Conservation (phyloP, 1,140 invertebrate species). For the Drosophila nasuta region DNA sequence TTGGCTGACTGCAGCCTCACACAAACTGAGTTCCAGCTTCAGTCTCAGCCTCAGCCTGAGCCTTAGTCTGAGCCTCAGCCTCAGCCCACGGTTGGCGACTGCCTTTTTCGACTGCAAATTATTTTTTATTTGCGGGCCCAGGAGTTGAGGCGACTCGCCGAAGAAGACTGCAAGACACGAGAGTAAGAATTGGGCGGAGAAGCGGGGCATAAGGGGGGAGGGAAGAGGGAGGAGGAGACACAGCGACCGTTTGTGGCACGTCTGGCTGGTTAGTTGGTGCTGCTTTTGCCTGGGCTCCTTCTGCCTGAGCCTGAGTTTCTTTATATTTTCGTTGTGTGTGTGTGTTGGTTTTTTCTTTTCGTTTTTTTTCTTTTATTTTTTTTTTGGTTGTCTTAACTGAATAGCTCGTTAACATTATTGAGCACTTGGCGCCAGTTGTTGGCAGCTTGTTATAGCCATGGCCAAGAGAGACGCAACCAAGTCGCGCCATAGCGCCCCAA, state of each 20-base stretch:
- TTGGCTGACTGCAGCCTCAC: conserved; percentile 3
- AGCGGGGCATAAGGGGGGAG: not conserved
- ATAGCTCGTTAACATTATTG: conserved; percentile 85
- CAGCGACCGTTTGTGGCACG: conserved; percentile 59
- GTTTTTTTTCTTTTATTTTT: conserved; percentile 45
- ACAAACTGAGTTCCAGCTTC: not conserved
- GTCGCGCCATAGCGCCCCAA: conserved; percentile 70
- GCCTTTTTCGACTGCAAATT: conserved; percentile 80
- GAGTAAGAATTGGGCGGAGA: not conserved
- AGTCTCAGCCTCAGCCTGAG: not conserved
- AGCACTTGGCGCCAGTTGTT: conserved; percentile 84
- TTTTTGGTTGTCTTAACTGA: conserved; percentile 80
- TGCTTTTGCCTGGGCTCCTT: conserved; percentile 40
- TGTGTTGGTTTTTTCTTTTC: not conserved
- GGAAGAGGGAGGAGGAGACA: not conserved
- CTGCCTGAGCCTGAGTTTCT: conserved; percentile 27
- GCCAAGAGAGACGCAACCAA: conserved; percentile 36
- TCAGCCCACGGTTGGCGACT: conserved; percentile 34
- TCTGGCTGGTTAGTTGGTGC: conserved; percentile 60
- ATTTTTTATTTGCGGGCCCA: conserved; percentile 76
- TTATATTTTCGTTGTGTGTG: conserved; percentile 23
- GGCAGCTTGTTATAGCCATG: conserved; percentile 81
- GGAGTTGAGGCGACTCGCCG: conserved; percentile 26
- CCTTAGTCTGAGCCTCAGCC: not conserved
- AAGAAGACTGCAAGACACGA: conserved; percentile 13